Conservation (phyloP, 2,888 invertebrate genomes). For the Campopleginae sp. region DNA sequence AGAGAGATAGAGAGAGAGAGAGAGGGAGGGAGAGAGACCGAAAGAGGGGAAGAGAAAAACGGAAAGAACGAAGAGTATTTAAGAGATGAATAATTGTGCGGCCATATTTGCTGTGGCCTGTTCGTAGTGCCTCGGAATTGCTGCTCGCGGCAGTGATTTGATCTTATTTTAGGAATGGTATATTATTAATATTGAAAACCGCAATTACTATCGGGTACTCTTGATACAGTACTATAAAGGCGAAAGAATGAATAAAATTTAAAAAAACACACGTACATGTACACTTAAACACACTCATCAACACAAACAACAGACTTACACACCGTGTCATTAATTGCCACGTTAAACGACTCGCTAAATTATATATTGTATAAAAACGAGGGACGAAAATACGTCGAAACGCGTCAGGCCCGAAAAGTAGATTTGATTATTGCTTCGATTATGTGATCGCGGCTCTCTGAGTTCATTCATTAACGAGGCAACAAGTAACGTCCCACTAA, state of each 20-base stretch:
- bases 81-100: slow-evolving; percentile 83
- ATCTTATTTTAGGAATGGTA: slow-evolving; percentile 83
- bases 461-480: slow-evolving; percentile 23
- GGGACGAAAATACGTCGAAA: slow-evolving; percentile 52
- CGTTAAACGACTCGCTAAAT: slow-evolving; percentile 78
- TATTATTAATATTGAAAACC: slow-evolving; percentile 79
- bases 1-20: not conserved
- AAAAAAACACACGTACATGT: slow-evolving; percentile 31
- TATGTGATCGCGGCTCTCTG: slow-evolving; percentile 77
- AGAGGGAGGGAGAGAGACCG: slow-evolving; percentile 11
- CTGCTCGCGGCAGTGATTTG: slow-evolving; percentile 84
- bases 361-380: slow-evolving; percentile 79
- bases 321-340: slow-evolving; percentile 72
- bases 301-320: slow-evolving; percentile 51
- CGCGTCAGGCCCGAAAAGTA: slow-evolving; percentile 69
- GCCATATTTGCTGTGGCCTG: slow-evolving; percentile 84
- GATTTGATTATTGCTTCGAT: slow-evolving; percentile 74
- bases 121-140: slow-evolving; percentile 85
- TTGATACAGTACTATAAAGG: slow-evolving; percentile 75
- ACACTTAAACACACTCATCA: slow-evolving; percentile 27
- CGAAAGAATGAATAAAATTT: slow-evolving; percentile 31
- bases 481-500: not conserved
- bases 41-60: slow-evolving; percentile 13
- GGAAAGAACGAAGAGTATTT: slow-evolving; percentile 75
- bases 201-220: slow-evolving; percentile 82